Conservation (phyloP, 2,888 invertebrate genomes). For the Coelopa pilipes region DNA sequence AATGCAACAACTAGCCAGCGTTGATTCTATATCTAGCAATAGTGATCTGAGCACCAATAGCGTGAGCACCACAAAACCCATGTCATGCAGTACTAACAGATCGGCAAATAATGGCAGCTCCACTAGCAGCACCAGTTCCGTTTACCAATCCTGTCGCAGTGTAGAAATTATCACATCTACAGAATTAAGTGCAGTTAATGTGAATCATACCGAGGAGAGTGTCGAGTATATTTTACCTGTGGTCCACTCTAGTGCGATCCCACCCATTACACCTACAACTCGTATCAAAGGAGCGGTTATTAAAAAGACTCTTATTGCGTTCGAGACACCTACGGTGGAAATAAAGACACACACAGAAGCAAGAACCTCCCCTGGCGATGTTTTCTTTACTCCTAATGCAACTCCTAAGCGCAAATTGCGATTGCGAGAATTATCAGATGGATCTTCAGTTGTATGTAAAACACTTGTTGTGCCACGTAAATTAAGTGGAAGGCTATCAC, state of each 20-base stretch:
- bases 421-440: background rate
- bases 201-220: constrained; percentile 30
- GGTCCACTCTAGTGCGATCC: background rate
- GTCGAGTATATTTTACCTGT: background rate
- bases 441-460: constrained; percentile 36
- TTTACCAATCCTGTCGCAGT: constrained; percentile 62
- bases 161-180: constrained; percentile 60
- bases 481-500: constrained; percentile 48
- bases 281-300: constrained; percentile 55
- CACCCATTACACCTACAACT: constrained; percentile 55
- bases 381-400: constrained; percentile 53
- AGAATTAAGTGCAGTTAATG: constrained; percentile 48
- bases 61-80: constrained; percentile 34
- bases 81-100: constrained; percentile 21
- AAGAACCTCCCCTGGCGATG: constrained; percentile 42
- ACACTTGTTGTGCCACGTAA: constrained; percentile 48
- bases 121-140: constrained; percentile 48
- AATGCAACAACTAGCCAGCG: constrained; percentile 39
- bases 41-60: constrained; percentile 28
- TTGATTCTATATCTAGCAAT: constrained; percentile 17
- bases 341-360: no score
- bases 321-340: constrained; percentile 58
- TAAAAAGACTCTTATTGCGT: constrained; percentile 60
- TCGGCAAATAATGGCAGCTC: constrained; percentile 34
- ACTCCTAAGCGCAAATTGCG: constrained; percentile 39